These are phyloP conservation scores for Folsomia candida DNA, from an alignment of 2,888 invertebrate species.

Conservation along the genomic window DNA sequence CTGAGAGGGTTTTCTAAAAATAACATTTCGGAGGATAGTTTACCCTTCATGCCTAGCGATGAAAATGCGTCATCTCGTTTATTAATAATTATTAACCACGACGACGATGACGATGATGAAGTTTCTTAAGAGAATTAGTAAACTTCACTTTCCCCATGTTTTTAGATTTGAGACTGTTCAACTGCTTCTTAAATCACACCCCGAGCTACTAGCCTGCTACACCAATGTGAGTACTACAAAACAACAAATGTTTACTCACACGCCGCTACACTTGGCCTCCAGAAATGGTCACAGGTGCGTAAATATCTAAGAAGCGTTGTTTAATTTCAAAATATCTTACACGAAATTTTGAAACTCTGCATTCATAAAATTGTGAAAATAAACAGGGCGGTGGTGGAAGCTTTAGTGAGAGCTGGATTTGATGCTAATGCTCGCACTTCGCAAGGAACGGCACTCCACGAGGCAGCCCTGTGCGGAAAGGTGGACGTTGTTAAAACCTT, in stretches of 20 bases:
- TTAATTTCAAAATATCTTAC: neutral
- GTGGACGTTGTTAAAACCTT: slow-evolving; percentile 80
- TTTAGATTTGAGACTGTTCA: slow-evolving; percentile 80
- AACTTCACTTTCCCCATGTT: neutral
- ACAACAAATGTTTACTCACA: slow-evolving; percentile 62
- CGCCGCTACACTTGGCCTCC: slow-evolving; percentile 89
- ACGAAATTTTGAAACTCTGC: neutral
- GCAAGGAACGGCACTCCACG: slow-evolving; percentile 86
- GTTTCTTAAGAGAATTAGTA: too few relatives aligned
- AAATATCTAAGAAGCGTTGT: neutral
- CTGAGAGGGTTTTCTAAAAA: neutral
- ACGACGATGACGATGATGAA: too few relatives aligned
- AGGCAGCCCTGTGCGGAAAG: slow-evolving; percentile 88
- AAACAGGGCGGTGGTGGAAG: slow-evolving; percentile 73
- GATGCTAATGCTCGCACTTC: slow-evolving; percentile 82
- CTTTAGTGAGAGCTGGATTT: slow-evolving; percentile 78
- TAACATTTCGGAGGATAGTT: neutral
- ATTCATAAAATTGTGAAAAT: neutral
- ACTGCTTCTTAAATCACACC: slow-evolving; percentile 76
- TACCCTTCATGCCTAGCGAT: neutral
- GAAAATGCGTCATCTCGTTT: neutral
- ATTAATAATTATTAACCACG: too few relatives aligned
- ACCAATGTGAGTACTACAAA: slow-evolving; percentile 44
- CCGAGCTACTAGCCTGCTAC: slow-evolving; percentile 68
- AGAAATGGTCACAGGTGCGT: slow-evolving; percentile 81